Evolutionary conservation across 2,797 vertebrate genomes (phyloP).

Genomic region (Tokudaia tokunoshimensis): DNA sequence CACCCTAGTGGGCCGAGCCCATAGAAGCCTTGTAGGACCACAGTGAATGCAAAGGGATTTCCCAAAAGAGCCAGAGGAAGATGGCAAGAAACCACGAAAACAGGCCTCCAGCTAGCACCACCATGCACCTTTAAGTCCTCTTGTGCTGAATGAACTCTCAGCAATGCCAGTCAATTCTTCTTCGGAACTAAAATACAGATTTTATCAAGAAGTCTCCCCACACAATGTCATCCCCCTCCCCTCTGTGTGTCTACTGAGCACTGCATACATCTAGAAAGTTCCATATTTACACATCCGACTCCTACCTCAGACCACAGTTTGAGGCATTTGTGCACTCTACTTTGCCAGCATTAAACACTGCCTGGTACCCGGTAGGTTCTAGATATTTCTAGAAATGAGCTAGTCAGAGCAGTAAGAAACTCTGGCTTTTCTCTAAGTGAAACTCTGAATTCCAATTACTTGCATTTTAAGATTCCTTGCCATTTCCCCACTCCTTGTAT

Average conservation of each 20-base stretch:
- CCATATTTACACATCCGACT: accelerated
- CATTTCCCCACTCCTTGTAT: not conserved
- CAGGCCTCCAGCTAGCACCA: too few species aligned
- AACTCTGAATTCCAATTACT: not conserved
- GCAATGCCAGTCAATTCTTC: not conserved
- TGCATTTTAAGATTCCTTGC: not conserved
- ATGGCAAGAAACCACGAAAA: not conserved
- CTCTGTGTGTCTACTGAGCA: not conserved
- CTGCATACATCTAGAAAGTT: not conserved
- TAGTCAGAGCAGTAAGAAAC: not conserved
- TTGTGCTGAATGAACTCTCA: too few species aligned
- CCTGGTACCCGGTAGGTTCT: not conserved
- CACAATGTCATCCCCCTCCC: not conserved
- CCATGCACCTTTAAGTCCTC: too few species aligned
- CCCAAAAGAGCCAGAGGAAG: not conserved
- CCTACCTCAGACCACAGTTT: not conserved
- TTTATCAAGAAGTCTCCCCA: not conserved
- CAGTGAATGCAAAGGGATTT: accelerated
- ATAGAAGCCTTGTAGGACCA: not conserved
- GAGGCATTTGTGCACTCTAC: not conserved
- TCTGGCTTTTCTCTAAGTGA: not conserved
- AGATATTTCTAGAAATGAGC: not conserved
- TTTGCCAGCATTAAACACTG: not conserved
- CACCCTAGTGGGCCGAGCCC: not conserved
- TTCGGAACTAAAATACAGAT: not conserved